Evolutionary conservation across 2,113 vertebrate genomes (phyloP).

Genomic region (Rhadina sibilatrix): DNA sequence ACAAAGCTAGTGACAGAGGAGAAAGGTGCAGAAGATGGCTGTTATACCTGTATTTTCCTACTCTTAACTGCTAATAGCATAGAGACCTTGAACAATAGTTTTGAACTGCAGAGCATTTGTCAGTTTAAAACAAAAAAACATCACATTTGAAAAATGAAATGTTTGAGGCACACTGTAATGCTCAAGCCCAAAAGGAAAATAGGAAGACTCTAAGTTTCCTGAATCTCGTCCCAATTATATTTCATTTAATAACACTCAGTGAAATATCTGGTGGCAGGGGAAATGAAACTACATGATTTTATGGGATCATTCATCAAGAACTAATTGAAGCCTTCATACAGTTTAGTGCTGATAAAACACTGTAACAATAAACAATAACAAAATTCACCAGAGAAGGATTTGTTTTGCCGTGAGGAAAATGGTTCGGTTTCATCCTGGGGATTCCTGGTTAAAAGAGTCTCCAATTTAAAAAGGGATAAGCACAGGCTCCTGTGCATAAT

Average conservation of each 20-base stretch:
- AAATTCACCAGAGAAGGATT: conserved; percentile 84
- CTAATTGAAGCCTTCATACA: conserved; percentile 97
- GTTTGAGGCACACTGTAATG: neutral
- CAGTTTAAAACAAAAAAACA: neutral
- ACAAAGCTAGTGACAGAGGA: neutral
- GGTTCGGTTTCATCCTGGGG: conserved; percentile 82
- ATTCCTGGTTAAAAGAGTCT: conserved; percentile 82
- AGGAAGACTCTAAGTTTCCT: conserved; percentile 65
- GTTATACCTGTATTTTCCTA: neutral
- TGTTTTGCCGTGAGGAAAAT: conserved; percentile 85
- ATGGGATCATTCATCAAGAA: conserved; percentile 99
- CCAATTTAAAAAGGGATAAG: conserved; percentile 80
- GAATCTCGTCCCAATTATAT: conserved; percentile 80
- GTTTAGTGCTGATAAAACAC: conserved; percentile 94
- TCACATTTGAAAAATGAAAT: conserved; percentile 1
- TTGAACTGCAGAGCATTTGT: neutral
- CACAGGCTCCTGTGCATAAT: conserved; percentile 80
- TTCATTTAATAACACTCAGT: conserved; percentile 88
- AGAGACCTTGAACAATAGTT: neutral
- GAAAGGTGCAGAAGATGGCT: neutral
- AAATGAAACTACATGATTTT: conserved; percentile 94
- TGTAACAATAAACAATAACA: conserved; percentile 89
- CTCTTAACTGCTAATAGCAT: neutral
- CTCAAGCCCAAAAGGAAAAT: conserved; percentile 56
- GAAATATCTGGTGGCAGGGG: conserved; percentile 90